Evolutionary conservation across 2,113 vertebrate species (phyloP).

Genomic region (Amblyopsis rosae): DNA sequence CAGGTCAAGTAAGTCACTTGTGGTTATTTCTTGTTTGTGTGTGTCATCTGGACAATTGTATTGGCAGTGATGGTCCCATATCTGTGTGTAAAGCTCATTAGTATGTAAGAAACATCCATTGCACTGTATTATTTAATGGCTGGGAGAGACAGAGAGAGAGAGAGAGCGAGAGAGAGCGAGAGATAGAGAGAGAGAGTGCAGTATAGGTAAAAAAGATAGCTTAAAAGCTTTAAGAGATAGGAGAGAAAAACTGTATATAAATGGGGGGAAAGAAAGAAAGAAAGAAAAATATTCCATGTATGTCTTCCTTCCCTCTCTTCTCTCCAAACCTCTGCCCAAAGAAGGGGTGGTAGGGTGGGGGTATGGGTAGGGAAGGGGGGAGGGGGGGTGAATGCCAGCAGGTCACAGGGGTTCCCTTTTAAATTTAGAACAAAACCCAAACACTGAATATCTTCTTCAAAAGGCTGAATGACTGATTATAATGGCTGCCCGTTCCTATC

Average conservation of each 20-base stretch:
- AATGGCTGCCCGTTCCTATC: slow-evolving; percentile 74
- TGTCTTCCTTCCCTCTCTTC: no score
- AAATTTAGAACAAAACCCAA: slow-evolving; percentile 71
- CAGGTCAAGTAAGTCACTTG: no score
- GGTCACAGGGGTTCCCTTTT: slow-evolving; percentile 75
- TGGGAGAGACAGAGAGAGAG: slow-evolving; percentile 29
- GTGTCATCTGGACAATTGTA: slow-evolving; percentile 49
- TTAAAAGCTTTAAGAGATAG: background rate
- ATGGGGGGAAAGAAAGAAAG: background rate
- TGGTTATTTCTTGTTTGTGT: background rate
- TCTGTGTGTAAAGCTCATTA: slow-evolving; percentile 60
- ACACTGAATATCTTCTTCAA: slow-evolving; percentile 64
- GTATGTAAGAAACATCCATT: slow-evolving; percentile 59
- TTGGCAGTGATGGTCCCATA: slow-evolving; percentile 41
- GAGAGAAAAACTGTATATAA: slow-evolving; percentile 12
- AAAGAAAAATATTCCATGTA: background rate
- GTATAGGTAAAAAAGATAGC: no score
- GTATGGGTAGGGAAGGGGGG: slow-evolving; percentile 44
- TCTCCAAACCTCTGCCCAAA: background rate
- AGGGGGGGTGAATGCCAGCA: slow-evolving; percentile 64
- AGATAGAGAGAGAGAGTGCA: slow-evolving; percentile 3
- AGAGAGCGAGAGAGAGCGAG: slow-evolving; percentile 12
- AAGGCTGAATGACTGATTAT: slow-evolving; percentile 73
- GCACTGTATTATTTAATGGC: slow-evolving; percentile 68
- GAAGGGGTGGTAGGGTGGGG: slow-evolving; percentile 20